phyloP scores from a whole-genome alignment of 2,113 vertebrate genomes.

The Dinomys branickii region DNA sequence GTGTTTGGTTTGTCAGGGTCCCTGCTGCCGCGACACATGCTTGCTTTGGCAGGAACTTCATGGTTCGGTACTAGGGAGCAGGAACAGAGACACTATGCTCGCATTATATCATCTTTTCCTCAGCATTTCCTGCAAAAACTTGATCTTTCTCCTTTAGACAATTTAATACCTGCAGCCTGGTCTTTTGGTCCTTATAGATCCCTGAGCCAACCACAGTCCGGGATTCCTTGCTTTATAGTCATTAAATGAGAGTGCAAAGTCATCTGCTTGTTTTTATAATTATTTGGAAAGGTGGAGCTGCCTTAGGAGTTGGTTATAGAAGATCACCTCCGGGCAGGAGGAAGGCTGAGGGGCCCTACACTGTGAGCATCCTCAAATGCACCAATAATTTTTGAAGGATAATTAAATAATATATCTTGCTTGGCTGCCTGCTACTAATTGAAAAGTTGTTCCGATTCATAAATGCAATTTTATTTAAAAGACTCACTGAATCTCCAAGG shows the following conservation, averaged over 20 bases:
- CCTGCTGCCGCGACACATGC: not conserved
- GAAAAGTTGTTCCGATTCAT: constrained; percentile 55
- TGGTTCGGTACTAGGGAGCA: rapidly evolving
- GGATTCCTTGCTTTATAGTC: not conserved
- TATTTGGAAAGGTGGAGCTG: not conserved
- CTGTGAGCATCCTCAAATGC: not conserved
- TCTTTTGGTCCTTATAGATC: no score
- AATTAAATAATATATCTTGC: constrained; percentile 8
- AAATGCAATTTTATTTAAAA: constrained; percentile 59
- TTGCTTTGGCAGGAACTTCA: not conserved
- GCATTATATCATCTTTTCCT: not conserved
- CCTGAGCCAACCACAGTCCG: not conserved
- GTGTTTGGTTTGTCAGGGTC: not conserved
- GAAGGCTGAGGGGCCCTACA: not conserved
- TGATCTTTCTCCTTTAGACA: not conserved
- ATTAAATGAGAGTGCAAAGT: not conserved
- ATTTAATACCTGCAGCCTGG: not conserved
- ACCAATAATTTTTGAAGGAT: constrained; percentile 12
- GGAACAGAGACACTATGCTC: no score
- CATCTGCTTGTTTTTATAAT: not conserved
- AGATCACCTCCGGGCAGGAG: not conserved
- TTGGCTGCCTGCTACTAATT: constrained; percentile 41
- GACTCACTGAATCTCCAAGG: constrained; percentile 34
- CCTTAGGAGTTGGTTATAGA: not conserved
- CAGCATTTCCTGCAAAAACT: not conserved